These are phyloP conservation scores for Lagenorhynchus albirostris DNA, from an alignment of 2,113 vertebrate genomes.

Conservation along the genomic window DNA sequence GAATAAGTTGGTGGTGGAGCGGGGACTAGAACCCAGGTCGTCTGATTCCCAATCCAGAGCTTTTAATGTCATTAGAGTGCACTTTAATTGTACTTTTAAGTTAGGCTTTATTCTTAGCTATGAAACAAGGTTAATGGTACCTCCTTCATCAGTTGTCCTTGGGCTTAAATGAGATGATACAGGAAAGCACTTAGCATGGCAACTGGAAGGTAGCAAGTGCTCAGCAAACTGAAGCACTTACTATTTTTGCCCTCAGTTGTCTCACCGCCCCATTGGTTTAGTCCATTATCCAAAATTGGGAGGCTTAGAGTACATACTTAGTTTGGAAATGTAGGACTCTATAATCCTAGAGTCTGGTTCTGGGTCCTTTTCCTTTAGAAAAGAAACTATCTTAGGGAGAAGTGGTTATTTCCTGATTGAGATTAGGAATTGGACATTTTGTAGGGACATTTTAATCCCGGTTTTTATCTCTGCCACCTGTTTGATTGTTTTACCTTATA, in stretches of 20 bases:
- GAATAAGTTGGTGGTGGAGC: neutral
- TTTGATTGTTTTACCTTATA: neutral
- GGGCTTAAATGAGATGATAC: neutral
- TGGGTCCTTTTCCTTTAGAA: neutral
- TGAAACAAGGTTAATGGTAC: neutral
- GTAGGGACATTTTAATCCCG: neutral
- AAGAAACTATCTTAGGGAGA: neutral
- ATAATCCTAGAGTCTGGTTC: neutral
- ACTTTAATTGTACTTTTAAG: neutral
- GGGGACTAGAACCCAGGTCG: neutral
- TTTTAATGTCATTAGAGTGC: neutral
- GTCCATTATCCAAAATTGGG: neutral
- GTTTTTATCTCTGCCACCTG: neutral
- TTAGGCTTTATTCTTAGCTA: neutral
- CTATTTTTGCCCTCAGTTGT: neutral
- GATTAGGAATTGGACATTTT: neutral
- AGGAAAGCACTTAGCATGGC: neutral
- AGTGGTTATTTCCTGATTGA: neutral
- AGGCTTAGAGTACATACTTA: neutral
- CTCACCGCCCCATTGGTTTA: neutral
- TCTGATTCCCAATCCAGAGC: neutral
- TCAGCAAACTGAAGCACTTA: neutral
- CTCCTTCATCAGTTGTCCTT: neutral
- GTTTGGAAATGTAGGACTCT: neutral
- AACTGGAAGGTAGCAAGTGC: neutral